phyloP scores from a whole-genome alignment of 2,888 invertebrate genomes.

The Leucophenga maculata region DNA sequence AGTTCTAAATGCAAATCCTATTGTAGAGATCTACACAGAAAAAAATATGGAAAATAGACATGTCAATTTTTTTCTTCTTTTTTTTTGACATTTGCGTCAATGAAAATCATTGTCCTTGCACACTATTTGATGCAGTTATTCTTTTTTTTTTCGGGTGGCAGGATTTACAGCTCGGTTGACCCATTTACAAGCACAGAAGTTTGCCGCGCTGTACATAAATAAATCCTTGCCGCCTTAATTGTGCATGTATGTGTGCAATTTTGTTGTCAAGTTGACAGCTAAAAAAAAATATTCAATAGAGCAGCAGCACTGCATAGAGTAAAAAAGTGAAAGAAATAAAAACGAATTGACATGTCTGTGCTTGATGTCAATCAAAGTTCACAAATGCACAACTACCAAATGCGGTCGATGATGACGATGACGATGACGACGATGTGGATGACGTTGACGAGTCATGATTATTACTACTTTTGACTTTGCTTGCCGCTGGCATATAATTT shows the following conservation, averaged over 20 bases:
- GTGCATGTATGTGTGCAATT: slow-evolving; percentile 15
- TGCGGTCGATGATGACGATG: background rate
- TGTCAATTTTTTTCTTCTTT: slow-evolving; percentile 16
- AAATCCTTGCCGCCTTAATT: slow-evolving; percentile 12
- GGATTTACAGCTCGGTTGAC: slow-evolving; percentile 14
- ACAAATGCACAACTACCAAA: slow-evolving; percentile 2
- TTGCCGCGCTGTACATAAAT: background rate
- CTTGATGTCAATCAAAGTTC: slow-evolving; percentile 21
- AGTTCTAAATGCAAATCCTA: slow-evolving; percentile 16
- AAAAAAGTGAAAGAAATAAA: background rate
- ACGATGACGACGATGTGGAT: slow-evolving; percentile 1
- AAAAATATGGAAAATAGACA: background rate
- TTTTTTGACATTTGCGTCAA: background rate
- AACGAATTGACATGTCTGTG: slow-evolving; percentile 12
- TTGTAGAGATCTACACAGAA: background rate
- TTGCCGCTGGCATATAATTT: slow-evolving; percentile 17
- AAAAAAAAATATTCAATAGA: background rate
- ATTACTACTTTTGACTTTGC: background rate
- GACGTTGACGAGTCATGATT: slow-evolving; percentile 3
- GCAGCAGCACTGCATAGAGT: background rate
- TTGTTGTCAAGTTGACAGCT: background rate
- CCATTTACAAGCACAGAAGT: background rate
- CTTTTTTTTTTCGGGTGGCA: slow-evolving; percentile 3
- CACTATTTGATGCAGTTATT: background rate
- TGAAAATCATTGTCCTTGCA: background rate